phyloP scores from a whole-genome alignment of 1,140 invertebrate genomes.

The Polypedilum pembai region DNA sequence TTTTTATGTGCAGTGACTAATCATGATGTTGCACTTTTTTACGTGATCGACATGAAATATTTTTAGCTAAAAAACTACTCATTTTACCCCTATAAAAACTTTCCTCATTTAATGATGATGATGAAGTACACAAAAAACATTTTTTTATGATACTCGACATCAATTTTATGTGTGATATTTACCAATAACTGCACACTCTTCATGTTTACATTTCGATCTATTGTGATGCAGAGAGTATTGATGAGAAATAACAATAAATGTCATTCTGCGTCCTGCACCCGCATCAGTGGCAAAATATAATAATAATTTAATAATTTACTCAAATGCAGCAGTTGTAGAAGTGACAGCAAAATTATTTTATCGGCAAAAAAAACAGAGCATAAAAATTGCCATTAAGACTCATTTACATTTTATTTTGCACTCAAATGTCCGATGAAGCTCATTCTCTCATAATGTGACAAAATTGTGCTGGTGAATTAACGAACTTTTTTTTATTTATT shows the following conservation, averaged over 20 bases:
- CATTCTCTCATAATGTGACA: not conserved
- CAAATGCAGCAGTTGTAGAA: not conserved
- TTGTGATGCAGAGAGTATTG: not conserved
- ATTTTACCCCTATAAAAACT: not conserved
- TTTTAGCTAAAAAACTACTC: not conserved
- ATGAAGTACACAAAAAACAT: too few relatives aligned
- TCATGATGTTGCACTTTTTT: slow-evolving; percentile 9
- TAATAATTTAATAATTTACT: not conserved
- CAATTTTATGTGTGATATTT: slow-evolving; percentile 3
- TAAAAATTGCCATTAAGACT: not conserved
- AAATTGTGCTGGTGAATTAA: slow-evolving; percentile 6
- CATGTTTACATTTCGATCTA: not conserved
- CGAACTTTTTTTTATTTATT: not conserved
- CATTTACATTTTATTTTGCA: not conserved
- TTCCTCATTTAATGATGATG: not conserved
- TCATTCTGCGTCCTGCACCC: not conserved
- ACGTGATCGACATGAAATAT: slow-evolving; percentile 4
- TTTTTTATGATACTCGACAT: not conserved
- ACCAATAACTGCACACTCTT: not conserved
- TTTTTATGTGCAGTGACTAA: not conserved
- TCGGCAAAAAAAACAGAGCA: not conserved
- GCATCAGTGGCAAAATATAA: not conserved
- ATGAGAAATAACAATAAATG: slow-evolving; percentile 10
- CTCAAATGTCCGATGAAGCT: not conserved
- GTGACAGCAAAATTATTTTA: not conserved